Evolutionary conservation across 2,888 invertebrate genomes (phyloP).

Genomic region (Orgyia antiqua): DNA sequence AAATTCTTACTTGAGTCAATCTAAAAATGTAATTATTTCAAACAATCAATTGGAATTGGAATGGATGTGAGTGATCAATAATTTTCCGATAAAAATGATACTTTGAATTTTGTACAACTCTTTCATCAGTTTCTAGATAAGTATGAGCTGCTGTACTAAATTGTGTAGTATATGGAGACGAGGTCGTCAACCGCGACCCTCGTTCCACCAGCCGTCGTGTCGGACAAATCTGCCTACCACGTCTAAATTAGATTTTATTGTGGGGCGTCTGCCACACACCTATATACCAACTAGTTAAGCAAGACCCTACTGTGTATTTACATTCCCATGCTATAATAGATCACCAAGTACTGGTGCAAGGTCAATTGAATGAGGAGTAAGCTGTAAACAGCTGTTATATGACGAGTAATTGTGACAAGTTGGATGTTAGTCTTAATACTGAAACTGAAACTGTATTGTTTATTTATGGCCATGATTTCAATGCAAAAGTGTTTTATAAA

Average conservation of each 20-base stretch:
- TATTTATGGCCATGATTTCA: constrained; percentile 13
- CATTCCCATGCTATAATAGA: constrained; percentile 13
- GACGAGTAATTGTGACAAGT: constrained; percentile 56
- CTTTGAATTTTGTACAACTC: no score
- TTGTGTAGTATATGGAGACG: constrained; percentile 21
- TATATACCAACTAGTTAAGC: constrained; percentile 38
- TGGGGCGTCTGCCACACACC: constrained; percentile 63
- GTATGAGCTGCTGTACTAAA: constrained; percentile 17
- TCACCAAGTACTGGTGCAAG: constrained; percentile 39
- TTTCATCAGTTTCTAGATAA: not conserved
- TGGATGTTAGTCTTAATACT: constrained; percentile 39
- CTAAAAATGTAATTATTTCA: no score
- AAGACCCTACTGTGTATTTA: constrained; percentile 20
- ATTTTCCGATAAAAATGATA: no score
- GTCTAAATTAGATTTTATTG: constrained; percentile 78
- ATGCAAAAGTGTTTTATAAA: no score
- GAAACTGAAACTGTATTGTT: constrained; percentile 27
- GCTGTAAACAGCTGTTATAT: constrained; percentile 54
- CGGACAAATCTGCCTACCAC: constrained; percentile 70
- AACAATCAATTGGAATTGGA: no score
- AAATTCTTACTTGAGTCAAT: no score
- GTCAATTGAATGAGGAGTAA: constrained; percentile 58
- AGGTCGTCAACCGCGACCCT: constrained; percentile 71
- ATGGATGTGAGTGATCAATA: no score
- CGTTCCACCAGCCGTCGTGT: constrained; percentile 44